phyloP scores from a whole-genome alignment of 2,888 invertebrate species.

The Epiblema foenella region DNA sequence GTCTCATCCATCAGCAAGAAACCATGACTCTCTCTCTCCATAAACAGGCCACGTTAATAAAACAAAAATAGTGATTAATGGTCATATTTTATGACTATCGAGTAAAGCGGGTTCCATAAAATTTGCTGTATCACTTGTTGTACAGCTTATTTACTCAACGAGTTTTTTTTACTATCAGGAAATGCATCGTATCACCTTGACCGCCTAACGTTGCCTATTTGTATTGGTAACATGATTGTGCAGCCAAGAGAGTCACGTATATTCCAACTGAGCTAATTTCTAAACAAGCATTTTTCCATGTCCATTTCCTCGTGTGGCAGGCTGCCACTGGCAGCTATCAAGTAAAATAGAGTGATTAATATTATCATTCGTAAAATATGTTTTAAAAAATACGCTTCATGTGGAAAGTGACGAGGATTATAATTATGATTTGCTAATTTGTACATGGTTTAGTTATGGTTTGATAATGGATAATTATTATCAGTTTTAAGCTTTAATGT shows the following conservation, averaged over 20 bases:
- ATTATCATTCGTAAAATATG: background rate
- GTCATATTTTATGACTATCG: no score
- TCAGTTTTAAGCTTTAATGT: no score
- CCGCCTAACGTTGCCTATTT: constrained; percentile 46
- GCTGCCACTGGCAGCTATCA: no score
- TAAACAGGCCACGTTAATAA: no score
- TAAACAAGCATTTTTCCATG: background rate
- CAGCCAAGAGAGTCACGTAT: constrained; percentile 49
- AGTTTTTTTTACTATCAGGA: constrained; percentile 38
- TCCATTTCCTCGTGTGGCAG: constrained; percentile 21
- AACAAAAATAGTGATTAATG: no score
- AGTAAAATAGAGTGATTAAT: constrained; percentile 10
- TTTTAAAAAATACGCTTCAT: background rate
- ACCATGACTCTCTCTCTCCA: no score
- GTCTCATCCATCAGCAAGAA: no score
- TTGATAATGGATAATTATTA: no score
- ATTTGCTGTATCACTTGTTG: constrained; percentile 3
- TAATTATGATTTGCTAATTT: no score
- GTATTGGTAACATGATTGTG: constrained; percentile 48
- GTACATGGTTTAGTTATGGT: no score
- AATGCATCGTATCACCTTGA: constrained; percentile 48
- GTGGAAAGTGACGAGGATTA: background rate
- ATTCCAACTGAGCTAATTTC: constrained; percentile 45
- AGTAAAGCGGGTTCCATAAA: constrained; percentile 6
- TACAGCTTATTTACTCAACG: constrained; percentile 12